Evolutionary conservation across 2,888 invertebrate genomes (phyloP).

Genomic region (Aphelenchoides bicaudatus): DNA sequence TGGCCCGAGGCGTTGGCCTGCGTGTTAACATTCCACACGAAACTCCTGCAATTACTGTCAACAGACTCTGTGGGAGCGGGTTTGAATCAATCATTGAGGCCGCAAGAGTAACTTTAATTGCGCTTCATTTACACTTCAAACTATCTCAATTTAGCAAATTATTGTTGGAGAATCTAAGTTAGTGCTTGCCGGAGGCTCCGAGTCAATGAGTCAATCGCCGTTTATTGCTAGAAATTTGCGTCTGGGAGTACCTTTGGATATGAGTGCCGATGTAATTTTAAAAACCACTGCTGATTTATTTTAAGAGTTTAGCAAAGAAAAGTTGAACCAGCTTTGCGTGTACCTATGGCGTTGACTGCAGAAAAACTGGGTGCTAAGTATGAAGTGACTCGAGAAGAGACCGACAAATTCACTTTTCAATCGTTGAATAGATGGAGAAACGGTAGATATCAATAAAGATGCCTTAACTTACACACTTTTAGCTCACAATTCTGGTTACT

Average conservation of each 20-base stretch:
- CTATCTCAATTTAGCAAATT: no score
- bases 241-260: constrained; percentile 24
- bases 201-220: constrained; percentile 90
- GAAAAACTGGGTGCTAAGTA: constrained; percentile 85
- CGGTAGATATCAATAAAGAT: no score
- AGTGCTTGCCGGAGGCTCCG: constrained; percentile 83
- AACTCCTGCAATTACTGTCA: constrained; percentile 67
- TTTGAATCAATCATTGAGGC: constrained; percentile 81
- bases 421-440: constrained; percentile 76
- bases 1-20: no score
- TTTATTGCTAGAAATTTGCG: constrained; percentile 76
- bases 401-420: constrained; percentile 77
- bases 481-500: constrained; percentile 82
- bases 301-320: no score
- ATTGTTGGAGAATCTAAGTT: constrained; percentile 78
- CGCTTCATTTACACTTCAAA: no score
- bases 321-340: constrained; percentile 89
- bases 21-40: constrained; percentile 78
- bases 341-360: constrained; percentile 92
- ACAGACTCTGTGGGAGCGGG: constrained; percentile 91
- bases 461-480: no score
- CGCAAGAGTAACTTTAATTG: constrained; percentile 82
- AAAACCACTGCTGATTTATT: no score
- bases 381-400: constrained; percentile 75
- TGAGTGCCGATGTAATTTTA: no score